These are phyloP conservation scores for Crocuta crocuta DNA, from an alignment of 2,113 vertebrate genomes.

Conservation along the genomic window DNA sequence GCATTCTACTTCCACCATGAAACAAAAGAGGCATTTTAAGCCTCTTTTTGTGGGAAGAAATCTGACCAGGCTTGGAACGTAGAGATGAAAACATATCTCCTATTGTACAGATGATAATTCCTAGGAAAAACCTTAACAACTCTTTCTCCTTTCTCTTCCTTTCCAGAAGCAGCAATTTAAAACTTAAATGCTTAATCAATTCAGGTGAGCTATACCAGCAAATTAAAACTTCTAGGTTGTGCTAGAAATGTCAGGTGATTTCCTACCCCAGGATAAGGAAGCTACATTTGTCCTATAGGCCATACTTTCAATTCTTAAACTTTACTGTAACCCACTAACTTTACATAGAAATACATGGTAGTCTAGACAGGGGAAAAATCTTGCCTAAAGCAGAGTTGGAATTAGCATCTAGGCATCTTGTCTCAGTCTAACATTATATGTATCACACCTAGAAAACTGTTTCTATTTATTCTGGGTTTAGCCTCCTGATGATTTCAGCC, in stretches of 20 bases:
- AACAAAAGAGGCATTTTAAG: neutral
- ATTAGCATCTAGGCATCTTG: neutral
- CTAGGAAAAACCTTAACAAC: neutral
- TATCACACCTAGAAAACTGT: neutral
- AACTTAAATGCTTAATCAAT: neutral
- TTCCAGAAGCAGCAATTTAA: neutral
- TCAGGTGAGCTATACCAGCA: neutral
- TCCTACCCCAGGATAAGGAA: neutral
- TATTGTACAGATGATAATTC: neutral
- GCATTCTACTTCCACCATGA: neutral
- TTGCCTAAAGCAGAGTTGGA: neutral
- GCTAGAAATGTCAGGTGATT: neutral
- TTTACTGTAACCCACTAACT: slow-evolving; percentile 8
- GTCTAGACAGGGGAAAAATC: neutral
- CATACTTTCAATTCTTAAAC: neutral
- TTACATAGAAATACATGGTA: neutral
- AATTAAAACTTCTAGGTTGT: slow-evolving; percentile 11
- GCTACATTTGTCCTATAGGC: neutral
- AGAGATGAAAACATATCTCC: neutral
- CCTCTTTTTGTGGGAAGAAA: neutral
- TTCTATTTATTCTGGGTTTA: neutral
- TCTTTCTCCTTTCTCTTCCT: neutral
- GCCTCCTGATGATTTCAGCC: neutral
- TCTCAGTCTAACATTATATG: neutral
- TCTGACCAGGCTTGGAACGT: neutral